Evolutionary conservation across 1,140 invertebrate genomes (phyloP).

Genomic region (Ceratina japonica): DNA sequence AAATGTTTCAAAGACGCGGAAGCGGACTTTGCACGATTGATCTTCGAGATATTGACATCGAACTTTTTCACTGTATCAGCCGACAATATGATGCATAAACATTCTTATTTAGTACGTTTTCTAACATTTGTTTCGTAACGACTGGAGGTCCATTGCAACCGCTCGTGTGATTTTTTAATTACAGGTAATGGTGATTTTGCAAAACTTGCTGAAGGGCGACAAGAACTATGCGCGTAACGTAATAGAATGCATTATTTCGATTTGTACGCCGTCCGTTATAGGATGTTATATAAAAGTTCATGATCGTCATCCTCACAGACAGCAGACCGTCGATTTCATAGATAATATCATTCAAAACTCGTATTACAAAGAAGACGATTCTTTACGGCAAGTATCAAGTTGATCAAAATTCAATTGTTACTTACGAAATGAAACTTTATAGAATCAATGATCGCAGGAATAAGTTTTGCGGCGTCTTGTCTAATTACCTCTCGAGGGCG

Average conservation of each 20-base stretch:
- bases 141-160: constrained; percentile 5
- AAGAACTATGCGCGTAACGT: constrained; percentile 60
- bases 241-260: constrained; percentile 67
- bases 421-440: constrained; percentile 20
- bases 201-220: constrained; percentile 65
- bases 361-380: constrained; percentile 63
- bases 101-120: constrained; percentile 72
- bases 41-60: constrained; percentile 69
- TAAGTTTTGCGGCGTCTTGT: constrained; percentile 62
- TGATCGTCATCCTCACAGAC: constrained; percentile 73
- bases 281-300: constrained; percentile 72
- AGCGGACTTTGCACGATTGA: constrained; percentile 61
- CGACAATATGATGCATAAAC: constrained; percentile 70
- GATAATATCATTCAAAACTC: constrained; percentile 62
- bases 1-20: constrained; percentile 71
- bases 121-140: not conserved
- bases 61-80: constrained; percentile 68
- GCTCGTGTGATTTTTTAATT: constrained; percentile 22
- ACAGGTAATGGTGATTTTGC: constrained; percentile 73
- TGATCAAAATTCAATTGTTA: not conserved
- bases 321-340: constrained; percentile 70
- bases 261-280: constrained; percentile 66
- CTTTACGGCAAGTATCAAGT: constrained; percentile 60
- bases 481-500: constrained; percentile 55
- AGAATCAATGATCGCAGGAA: constrained; percentile 62